These are phyloP conservation scores for Parotia lawesii DNA, from an alignment of 2,113 vertebrate genomes.

Conservation along the genomic window DNA sequence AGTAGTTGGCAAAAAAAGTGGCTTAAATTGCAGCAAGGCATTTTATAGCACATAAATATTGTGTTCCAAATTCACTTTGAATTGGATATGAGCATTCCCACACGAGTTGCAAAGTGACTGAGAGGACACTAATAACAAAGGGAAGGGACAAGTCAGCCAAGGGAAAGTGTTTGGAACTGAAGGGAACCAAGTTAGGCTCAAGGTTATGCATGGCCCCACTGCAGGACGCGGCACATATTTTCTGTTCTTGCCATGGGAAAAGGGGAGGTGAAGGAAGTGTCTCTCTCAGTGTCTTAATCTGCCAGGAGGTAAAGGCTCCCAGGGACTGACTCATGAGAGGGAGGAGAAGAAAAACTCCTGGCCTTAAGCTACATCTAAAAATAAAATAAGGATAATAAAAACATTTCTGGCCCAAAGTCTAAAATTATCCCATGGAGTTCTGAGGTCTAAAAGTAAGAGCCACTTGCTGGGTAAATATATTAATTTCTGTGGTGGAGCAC, in stretches of 20 bases:
- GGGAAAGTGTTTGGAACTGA: background rate
- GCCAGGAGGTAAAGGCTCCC: background rate
- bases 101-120: background rate
- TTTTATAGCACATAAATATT: background rate
- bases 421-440: background rate
- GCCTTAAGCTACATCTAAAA: background rate
- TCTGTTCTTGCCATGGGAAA: background rate
- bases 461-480: background rate
- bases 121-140: background rate
- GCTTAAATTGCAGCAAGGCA: background rate
- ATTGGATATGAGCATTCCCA: background rate
- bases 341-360: background rate
- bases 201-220: background rate
- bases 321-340: background rate
- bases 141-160: background rate
- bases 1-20: background rate
- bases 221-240: background rate
- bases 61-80: background rate
- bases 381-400: background rate
- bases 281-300: accelerated
- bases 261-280: background rate
- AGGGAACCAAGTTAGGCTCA: background rate
- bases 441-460: background rate
- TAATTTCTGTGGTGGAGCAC: background rate
- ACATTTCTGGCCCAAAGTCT: background rate